These are phyloP conservation scores for Phocoena sinus DNA, from an alignment of 2,113 vertebrate species.

Conservation along the genomic window DNA sequence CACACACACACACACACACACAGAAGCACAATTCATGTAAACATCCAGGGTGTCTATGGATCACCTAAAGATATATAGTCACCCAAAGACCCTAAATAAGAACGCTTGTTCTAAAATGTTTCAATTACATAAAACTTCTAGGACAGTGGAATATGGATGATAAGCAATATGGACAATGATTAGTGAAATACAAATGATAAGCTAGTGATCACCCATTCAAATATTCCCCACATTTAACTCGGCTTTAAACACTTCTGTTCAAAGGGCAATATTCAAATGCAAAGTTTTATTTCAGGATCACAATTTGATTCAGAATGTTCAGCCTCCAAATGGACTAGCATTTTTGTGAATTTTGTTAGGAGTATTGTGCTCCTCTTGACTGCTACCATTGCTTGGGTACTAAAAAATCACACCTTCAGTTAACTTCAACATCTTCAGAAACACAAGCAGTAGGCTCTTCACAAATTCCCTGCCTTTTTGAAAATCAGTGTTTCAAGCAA, in stretches of 20 bases:
- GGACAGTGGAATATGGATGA: background rate
- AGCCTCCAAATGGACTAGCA: background rate
- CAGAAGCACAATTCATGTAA: background rate
- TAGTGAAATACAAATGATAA: background rate
- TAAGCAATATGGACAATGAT: background rate
- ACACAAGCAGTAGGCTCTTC: background rate
- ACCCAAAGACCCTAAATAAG: background rate
- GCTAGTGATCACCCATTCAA: background rate
- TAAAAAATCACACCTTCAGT: background rate
- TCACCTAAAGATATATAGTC: background rate
- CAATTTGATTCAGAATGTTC: background rate
- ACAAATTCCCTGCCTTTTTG: background rate
- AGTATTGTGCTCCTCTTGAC: background rate
- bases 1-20: background rate
- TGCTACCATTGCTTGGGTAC: background rate
- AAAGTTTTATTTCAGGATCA: background rate
- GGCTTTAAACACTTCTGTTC: background rate
- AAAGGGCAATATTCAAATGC: background rate
- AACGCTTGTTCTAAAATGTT: background rate
- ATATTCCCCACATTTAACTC: background rate
- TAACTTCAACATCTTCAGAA: background rate
- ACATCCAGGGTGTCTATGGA: background rate
- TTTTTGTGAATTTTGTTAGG: background rate
- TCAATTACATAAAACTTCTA: background rate
- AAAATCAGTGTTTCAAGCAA: background rate